Base-by-base conservation (phyloP, 2,888 invertebrate species). In the Caenorhabditis sinica region DNA sequence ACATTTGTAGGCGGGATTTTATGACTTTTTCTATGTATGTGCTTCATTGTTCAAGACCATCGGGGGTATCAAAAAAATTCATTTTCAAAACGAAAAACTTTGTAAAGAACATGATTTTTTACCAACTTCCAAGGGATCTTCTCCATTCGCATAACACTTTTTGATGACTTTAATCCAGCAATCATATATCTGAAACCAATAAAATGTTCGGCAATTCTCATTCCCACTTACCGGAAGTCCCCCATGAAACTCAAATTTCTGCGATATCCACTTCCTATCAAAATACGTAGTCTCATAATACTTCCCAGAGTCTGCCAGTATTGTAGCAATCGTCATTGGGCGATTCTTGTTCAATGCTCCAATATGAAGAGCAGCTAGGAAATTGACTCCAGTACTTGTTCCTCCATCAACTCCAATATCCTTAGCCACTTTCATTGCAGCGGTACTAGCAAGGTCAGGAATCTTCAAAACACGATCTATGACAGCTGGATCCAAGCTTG, bases 391-490 rank as follows among this genome's bases (percentile, higher is more conserved):
- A 15, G 89, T 87, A 53, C 87, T 87, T 4, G 90, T 89, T 0
- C 88, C 88, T 13, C 88, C 88, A 13, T 60, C n/a, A 6, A 88
- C 77, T 25, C 86, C 87, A 28, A 85, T 9, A 3, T 85, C 77
- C 13, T 49, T 33, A 0, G 74, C 68, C 15, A 90, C 89, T 49
- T 82, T 83, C 90, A 90, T 90, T 0, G 88, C 90, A 0, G 90
- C 90, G 0, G 90, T 90, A 11, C 89, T 89, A 13, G 90, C 90
- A 15, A 90, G 66, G 49, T 90, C 90, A 5, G 90, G 90, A 4
- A 90, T 79, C 76, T 90, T 90, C 28, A 90, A 36, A 1, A 88
- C 89, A 15, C 89, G 81, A 73, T 90, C 90, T 51, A 90, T 89
- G 13, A 89, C 90, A 5, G 82, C 86, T 1, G 84, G 77, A 45